These are phyloP conservation scores for Calameuta pallipes DNA, from an alignment of 2,888 invertebrate species.

Conservation along the genomic window DNA sequence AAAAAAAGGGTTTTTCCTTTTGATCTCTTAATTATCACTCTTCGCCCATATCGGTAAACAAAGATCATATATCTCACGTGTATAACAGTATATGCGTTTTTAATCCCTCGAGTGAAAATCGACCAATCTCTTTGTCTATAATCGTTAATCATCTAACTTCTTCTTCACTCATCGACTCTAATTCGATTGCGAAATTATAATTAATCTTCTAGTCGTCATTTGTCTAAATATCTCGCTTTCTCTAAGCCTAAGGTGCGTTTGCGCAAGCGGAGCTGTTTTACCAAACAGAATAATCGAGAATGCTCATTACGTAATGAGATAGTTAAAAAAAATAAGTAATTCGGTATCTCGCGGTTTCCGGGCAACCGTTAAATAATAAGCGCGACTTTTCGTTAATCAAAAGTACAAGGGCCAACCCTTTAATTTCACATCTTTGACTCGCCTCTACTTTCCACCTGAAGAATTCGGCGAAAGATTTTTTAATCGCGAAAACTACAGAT, in stretches of 20 bases:
- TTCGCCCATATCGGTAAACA: background rate
- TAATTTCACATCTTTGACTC: background rate
- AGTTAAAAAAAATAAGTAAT: background rate
- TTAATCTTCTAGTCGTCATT: background rate
- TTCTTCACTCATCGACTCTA: constrained; percentile 1
- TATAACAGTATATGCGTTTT: constrained; percentile 31
- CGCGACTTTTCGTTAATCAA: background rate
- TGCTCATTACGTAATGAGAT: background rate
- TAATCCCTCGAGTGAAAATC: constrained; percentile 44
- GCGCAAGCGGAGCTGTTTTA: constrained; percentile 4
- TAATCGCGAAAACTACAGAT: background rate
- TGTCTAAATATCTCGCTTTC: background rate
- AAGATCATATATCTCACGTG: background rate
- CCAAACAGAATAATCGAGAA: background rate
- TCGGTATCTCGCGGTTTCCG: background rate
- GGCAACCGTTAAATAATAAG: background rate
- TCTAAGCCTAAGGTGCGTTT: background rate
- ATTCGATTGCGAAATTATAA: background rate
- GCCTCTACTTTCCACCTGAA: background rate
- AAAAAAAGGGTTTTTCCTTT: background rate
- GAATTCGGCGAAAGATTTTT: background rate
- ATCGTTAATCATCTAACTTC: constrained; percentile 1
- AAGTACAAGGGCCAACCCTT: background rate
- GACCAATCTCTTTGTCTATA: constrained; percentile 63
- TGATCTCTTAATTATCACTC: background rate